phyloP scores from a whole-genome alignment of 2,113 vertebrate genomes.

The Prolemur simus region DNA sequence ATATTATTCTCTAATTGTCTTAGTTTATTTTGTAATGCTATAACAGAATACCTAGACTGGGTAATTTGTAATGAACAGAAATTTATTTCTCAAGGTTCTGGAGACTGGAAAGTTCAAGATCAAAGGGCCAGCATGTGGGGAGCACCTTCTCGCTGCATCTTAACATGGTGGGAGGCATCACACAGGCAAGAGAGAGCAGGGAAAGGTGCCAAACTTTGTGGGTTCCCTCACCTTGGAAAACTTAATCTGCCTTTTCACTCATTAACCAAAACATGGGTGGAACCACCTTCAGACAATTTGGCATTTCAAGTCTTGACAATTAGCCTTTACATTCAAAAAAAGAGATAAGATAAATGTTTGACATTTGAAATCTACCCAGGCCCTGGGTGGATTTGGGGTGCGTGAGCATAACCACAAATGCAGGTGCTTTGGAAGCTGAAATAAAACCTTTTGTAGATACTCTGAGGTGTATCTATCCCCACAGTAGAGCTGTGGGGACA shows the following conservation, averaged over 20 bases:
- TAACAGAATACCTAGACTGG: background rate
- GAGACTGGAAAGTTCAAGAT: background rate
- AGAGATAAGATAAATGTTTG: background rate
- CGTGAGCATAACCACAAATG: background rate
- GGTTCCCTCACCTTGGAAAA: background rate
- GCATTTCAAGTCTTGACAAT: background rate
- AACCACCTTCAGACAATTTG: background rate
- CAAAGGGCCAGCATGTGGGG: background rate
- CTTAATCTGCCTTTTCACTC: background rate
- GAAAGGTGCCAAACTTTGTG: background rate
- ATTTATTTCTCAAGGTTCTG: background rate
- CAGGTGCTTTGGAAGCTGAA: background rate
- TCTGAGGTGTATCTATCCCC: background rate
- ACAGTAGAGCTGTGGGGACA: background rate
- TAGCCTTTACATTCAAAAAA: background rate
- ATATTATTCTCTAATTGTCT: background rate
- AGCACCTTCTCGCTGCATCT: background rate
- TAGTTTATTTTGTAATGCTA: background rate
- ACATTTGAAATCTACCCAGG: background rate
- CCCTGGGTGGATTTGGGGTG: background rate
- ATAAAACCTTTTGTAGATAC: background rate
- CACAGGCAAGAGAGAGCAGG: background rate
- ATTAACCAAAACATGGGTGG: background rate
- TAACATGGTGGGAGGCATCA: background rate
- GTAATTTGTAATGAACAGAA: background rate